These are phyloP conservation scores for Periparus ater DNA, from an alignment of 2,797 vertebrate species.

Conservation along the genomic window DNA sequence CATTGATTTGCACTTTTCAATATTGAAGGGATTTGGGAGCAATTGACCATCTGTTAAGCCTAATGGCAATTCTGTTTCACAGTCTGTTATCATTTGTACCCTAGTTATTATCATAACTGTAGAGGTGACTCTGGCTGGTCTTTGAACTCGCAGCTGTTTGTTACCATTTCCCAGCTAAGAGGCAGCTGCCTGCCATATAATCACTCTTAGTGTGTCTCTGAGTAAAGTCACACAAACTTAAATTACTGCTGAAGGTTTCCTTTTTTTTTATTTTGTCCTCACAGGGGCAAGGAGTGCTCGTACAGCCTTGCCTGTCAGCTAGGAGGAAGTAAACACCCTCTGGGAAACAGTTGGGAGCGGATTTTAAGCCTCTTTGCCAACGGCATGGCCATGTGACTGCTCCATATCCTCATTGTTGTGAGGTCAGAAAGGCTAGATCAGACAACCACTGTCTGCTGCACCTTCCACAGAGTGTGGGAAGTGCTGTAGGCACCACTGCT, in stretches of 20 bases:
- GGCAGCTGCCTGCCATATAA: not conserved
- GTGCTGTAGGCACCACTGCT: not conserved
- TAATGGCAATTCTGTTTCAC: not conserved
- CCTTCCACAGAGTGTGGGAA: not conserved
- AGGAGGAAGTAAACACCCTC: slow-evolving; percentile 8
- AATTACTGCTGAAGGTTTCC: not conserved
- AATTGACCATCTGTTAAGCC: not conserved
- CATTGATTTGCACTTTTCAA: not conserved
- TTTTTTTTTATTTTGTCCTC: not conserved
- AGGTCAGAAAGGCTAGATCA: not conserved
- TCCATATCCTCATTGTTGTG: not conserved
- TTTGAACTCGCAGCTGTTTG: not conserved
- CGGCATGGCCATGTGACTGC: not conserved
- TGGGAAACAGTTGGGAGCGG: not conserved
- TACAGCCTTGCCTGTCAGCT: not conserved
- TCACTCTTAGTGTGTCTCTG: not conserved
- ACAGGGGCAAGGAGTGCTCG: not conserved
- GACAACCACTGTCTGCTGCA: not conserved
- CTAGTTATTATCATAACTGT: not conserved
- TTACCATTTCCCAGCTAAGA: not conserved
- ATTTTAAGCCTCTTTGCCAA: slow-evolving; percentile 13
- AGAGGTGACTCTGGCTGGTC: not conserved
- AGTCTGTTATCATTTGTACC: not conserved
- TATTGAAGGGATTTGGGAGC: not conserved
- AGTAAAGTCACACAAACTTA: not conserved